Percentiles rank a stretch among this genome's conserved stretches.
phyloP scores from a whole-genome alignment of 2,797 vertebrate species.

The Monodelphis domestica region DNA sequence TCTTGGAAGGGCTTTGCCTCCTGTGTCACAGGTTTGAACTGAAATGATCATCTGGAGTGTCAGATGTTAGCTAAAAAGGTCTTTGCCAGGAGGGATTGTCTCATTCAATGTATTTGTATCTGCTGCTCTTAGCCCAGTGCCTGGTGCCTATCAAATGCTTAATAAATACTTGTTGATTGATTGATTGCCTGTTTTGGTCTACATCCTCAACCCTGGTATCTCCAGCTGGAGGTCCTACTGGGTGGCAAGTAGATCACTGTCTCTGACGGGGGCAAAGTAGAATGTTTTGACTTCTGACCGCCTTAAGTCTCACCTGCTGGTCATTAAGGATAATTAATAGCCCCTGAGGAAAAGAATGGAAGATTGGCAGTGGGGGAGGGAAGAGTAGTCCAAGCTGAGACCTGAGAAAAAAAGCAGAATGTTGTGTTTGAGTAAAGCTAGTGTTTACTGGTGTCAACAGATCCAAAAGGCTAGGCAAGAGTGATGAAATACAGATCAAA shows the following conservation, averaged over 20 bases:
- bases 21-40: neutral
- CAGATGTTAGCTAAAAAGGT: neutral
- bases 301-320: neutral
- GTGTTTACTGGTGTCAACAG: neutral
- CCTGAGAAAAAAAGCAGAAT: neutral
- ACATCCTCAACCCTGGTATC: neutral
- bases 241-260: neutral
- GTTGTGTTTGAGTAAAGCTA: neutral
- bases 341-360: neutral
- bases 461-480: neutral
- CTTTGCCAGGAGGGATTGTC: neutral
- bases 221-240: neutral
- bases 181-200: neutral
- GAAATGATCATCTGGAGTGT: neutral
- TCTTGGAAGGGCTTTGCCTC: neutral
- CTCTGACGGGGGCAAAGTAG: neutral
- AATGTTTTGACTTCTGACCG: neutral
- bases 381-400: neutral
- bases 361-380: neutral
- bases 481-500: neutral
- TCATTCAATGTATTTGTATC: neutral
- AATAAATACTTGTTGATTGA: neutral
- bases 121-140: neutral
- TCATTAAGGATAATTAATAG: slow-evolving; percentile 8
- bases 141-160: neutral